phyloP scores from a whole-genome alignment of 1,140 invertebrate genomes.

The Dreissena rostriformis region DNA sequence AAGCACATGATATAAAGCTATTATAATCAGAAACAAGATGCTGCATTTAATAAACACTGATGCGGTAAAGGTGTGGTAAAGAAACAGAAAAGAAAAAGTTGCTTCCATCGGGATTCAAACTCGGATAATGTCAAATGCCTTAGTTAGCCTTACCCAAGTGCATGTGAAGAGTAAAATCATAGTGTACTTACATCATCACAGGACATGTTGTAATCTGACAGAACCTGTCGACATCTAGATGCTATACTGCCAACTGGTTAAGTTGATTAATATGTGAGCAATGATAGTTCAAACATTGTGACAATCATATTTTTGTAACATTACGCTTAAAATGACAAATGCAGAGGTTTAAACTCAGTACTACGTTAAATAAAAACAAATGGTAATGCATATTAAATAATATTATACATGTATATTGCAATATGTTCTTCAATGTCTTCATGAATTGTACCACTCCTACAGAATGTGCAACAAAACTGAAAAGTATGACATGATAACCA shows the following conservation, averaged over 20 bases:
- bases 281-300: not conserved
- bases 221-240: slow-evolving; percentile 67
- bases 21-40: too few relatives aligned
- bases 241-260: slow-evolving; percentile 60
- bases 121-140: not conserved
- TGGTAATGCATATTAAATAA: not conserved
- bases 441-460: too few relatives aligned
- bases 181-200: slow-evolving; percentile 69
- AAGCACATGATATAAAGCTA: too few relatives aligned
- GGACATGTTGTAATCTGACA: slow-evolving; percentile 69
- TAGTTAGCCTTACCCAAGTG: not conserved
- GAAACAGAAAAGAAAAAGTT: not conserved
- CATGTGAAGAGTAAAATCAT: not conserved
- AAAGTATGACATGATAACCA: too few relatives aligned
- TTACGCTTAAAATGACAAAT: not conserved
- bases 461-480: too few relatives aligned
- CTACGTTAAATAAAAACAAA: not conserved
- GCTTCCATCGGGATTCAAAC: not conserved
- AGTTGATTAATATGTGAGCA: slow-evolving; percentile 1
- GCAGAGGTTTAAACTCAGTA: not conserved
- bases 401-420: too few relatives aligned
- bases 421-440: too few relatives aligned
- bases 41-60: too few relatives aligned
- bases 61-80: not conserved
- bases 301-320: not conserved